Base-by-base conservation (phyloP, 2,888 invertebrate genomes). In the Opisthograptis luteolata region DNA sequence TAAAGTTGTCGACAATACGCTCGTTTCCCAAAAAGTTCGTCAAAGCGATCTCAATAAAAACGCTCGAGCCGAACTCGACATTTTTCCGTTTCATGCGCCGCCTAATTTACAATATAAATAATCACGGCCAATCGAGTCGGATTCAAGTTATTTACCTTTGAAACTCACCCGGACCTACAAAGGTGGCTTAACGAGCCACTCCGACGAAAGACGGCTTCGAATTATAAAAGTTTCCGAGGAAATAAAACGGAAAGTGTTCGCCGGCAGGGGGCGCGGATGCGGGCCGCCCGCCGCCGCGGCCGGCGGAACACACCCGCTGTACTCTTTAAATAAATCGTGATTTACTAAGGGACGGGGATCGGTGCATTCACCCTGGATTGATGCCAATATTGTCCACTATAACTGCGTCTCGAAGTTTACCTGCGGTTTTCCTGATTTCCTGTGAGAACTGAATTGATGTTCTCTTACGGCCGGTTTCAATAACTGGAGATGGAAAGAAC, bases 51-150 rank as follows among this genome's bases (percentile, higher is more conserved):
- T 50, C 41, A 53, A 47, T 45, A 30, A 19, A 32, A 37, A 43
- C 43, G 41, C 25, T 47, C 47, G 36, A 28, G 44, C 50, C 55
- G 48, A 56, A 53, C 46, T 48, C 46, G 51, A 53, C 42, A 49
- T 56, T 49, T 60, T 58, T 59, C 55, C 51, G 51, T 62, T 60
- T 58, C 51, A 53, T 55, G 59, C 51, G 49, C 53, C 61, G 53
- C 63, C 66, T 77, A 74, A 79, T 79, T 78, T 75, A 77, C 76
- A 82, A 81, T 79, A 79, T 68, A 79, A 79, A 80, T 78, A 81
- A 78, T 78, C 69, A 79, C 61, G 66, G 68, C 70, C 75, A 76
- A 79, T 79, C 66, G 66, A 54, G 64, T 67, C 72, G 70, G 70
- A 76, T 75, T 70, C 64, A 60, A 68, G 75, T 67, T 75, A 71